Evolutionary conservation across 2,113 vertebrate genomes (phyloP).

Genomic region (Neodon shergylaensis): DNA sequence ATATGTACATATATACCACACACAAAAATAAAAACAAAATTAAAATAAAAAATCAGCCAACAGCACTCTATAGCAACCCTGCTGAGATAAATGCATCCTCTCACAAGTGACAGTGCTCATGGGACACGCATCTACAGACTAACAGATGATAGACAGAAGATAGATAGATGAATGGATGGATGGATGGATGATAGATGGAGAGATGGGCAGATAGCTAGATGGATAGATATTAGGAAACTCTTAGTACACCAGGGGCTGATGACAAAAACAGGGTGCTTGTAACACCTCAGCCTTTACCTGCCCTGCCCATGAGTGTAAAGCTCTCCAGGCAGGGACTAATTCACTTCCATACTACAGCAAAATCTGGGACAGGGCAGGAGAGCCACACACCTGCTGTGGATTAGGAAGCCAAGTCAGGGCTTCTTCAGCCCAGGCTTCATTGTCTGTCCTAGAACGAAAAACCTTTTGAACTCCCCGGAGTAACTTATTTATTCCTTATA

Average conservation of each 20-base stretch:
- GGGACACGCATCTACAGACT: neutral
- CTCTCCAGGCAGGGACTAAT: neutral
- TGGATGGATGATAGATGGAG: neutral
- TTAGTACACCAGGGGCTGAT: neutral
- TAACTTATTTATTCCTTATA: neutral
- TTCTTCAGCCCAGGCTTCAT: neutral
- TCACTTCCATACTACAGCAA: neutral
- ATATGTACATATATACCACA: neutral
- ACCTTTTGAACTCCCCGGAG: neutral
- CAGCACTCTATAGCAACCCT: too few relatives aligned
- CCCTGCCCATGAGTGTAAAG: neutral
- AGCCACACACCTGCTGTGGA: rapidly evolving
- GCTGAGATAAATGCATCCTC: neutral
- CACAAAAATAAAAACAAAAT: neutral
- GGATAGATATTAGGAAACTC: neutral
- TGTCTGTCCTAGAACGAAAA: neutral
- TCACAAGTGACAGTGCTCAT: neutral
- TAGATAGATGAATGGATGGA: neutral
- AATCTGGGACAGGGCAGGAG: neutral
- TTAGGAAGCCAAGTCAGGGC: neutral
- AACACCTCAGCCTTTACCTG: neutral
- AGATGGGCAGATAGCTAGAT: neutral
- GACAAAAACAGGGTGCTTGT: rapidly evolving
- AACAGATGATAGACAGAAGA: neutral
- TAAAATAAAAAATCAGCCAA: neutral